Evolutionary conservation across 1,140 invertebrate genomes (phyloP).

Genomic region (Leptopilina clavipes): DNA sequence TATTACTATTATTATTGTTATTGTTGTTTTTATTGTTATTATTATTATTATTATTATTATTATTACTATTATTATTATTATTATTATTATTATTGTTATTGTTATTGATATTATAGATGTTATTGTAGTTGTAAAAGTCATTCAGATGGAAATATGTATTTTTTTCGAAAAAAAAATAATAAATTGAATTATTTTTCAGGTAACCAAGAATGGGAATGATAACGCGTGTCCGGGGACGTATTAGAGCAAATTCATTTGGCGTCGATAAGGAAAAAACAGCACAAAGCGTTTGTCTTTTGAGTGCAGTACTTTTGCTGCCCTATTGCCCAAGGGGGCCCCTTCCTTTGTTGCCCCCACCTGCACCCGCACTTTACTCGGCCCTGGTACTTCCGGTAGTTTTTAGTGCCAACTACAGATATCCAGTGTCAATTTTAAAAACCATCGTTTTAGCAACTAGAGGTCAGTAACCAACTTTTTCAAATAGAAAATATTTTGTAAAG

Average conservation of each 20-base stretch:
- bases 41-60: too few relatives aligned
- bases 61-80: too few relatives aligned
- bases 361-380: constrained; percentile 78
- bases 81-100: too few relatives aligned
- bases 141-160: too few relatives aligned
- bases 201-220: constrained; percentile 79
- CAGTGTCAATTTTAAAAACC: constrained; percentile 74
- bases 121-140: too few relatives aligned
- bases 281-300: constrained; percentile 81
- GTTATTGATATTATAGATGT: too few relatives aligned
- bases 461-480: constrained; percentile 52
- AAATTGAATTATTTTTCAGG: constrained; percentile 42
- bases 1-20: too few relatives aligned
- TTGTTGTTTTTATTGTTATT: not conserved
- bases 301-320: constrained; percentile 78
- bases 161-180: not conserved
- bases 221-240: constrained; percentile 78
- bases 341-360: constrained; percentile 76
- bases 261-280: constrained; percentile 80
- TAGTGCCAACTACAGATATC: constrained; percentile 81
- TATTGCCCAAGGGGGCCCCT: constrained; percentile 77
- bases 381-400: constrained; percentile 79
- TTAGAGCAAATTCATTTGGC: constrained; percentile 78
- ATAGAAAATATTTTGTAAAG: too few relatives aligned
- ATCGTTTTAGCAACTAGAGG: constrained; percentile 69